phyloP scores from a whole-genome alignment of 2,113 vertebrate genomes.

The Rostratula benghalensis region DNA sequence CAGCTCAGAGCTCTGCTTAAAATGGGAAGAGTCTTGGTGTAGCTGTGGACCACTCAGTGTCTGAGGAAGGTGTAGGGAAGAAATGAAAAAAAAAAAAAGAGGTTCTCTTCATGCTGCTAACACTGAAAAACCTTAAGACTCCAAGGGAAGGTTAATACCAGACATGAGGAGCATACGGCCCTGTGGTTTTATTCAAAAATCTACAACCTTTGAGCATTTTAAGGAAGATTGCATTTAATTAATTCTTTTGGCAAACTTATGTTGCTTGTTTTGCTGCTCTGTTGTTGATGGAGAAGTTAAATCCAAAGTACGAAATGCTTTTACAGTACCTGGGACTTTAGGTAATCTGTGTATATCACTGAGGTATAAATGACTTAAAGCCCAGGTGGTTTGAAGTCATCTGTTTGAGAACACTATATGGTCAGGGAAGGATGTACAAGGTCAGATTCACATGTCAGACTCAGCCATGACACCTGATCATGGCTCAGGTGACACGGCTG shows the following conservation, averaged over 20 bases:
- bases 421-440: not conserved
- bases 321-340: not conserved
- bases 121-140: not conserved
- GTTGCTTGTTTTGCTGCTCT: not conserved
- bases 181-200: not conserved
- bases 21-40: not conserved
- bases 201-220: not conserved
- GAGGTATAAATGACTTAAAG: not conserved
- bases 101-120: not conserved
- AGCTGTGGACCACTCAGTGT: too few relatives aligned
- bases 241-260: not conserved
- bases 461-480: not conserved
- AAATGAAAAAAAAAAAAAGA: not conserved
- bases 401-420: not conserved
- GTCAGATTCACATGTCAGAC: not conserved
- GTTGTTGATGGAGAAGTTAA: not conserved
- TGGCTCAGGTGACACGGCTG: not conserved
- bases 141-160: not conserved
- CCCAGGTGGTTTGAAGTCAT: not conserved
- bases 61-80: not conserved
- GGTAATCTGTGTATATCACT: not conserved
- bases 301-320: not conserved
- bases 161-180: not conserved
- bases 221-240: not conserved
- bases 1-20: not conserved